Base-by-base conservation (phyloP, 2,797 vertebrate genomes). In the Bovichtus diacanthus region DNA sequence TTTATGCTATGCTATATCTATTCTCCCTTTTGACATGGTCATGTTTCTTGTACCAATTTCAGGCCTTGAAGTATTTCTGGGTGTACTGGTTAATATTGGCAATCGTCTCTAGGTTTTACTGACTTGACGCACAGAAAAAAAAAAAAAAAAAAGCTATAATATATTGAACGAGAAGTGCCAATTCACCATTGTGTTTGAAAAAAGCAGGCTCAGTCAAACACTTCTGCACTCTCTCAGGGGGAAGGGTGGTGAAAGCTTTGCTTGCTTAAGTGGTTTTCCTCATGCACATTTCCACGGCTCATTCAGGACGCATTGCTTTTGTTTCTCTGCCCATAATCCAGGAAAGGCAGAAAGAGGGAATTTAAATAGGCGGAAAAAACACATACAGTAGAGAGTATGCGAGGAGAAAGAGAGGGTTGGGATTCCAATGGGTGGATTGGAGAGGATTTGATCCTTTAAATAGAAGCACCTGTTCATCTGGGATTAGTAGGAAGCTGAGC, bases 401-500 rank as follows among this genome's bases (percentile, higher is more conserved):
- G 82, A 80, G 74, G 74, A 83, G 82, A 62, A 55, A 68, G 61
- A 67, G 74, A 67, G 74, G 58, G 66, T 15, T 80, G 76, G 70
- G 84, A 93, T 90, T 87, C 87, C 87, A 83, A 44, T 56, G 86
- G 83, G 82, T 88, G 91, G 92, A 93, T 91, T 93, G 93, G 64
- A 90, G 82, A 90, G 93, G 93, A 95, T 95, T 95, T 95, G 86
- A 70, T 64, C 76, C 92, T 94, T 90, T 92, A 94, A 94, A 96
- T 95, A 95, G 95, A 91, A 93, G 76, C 94, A 95, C 94, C 94
- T 95, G 95, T 95, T 95, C 89, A 88, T 88, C 88, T 89, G 87
- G 94, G 95, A 95, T 95, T 95, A 95, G 89, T 70, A 74, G 88
- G 87, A 92, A 91, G 92, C 86, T 72, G 62, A 75, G 81, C 86